Conservation (phyloP, 2,113 vertebrate genomes). For the Stegastes partitus region DNA sequence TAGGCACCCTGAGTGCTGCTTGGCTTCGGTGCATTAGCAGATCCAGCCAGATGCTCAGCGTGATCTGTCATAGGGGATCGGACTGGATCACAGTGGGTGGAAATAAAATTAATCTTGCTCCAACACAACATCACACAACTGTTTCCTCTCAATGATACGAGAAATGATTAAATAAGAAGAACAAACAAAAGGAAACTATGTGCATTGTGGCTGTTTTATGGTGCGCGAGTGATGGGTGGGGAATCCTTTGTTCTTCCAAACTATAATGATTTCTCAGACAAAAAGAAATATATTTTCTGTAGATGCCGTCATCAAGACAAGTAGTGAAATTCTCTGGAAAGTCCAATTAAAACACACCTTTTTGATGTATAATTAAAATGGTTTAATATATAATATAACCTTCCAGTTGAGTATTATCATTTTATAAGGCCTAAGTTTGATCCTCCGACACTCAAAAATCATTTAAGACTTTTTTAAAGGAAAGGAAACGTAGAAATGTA, state of each 20-base stretch:
- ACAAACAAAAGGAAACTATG: constrained; percentile 38
- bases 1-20: constrained; percentile 41
- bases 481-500: constrained; percentile 3
- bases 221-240: constrained; percentile 31
- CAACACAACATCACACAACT: constrained; percentile 24
- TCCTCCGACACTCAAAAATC: not conserved
- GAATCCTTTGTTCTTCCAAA: constrained; percentile 65
- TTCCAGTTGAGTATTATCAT: constrained; percentile 51
- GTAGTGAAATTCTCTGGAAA: constrained; percentile 56
- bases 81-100: constrained; percentile 33
- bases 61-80: constrained; percentile 54
- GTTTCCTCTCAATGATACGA: constrained; percentile 40
- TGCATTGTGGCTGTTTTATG: constrained; percentile 31
- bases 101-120: constrained; percentile 49
- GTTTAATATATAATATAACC: constrained; percentile 68
- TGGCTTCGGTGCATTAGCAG: constrained; percentile 48
- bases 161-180: constrained; percentile 32
- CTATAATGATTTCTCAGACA: constrained; percentile 63
- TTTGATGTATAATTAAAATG: constrained; percentile 79
- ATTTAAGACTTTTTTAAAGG: constrained; percentile 21
- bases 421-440: constrained; percentile 39
- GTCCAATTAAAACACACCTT: constrained; percentile 74
- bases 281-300: constrained; percentile 58
- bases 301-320: constrained; percentile 43
- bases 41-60: constrained; percentile 48